A percentile compares a stretch with the other conserved stretches of the same genome.
phyloP scores from a whole-genome alignment of 2,113 vertebrate genomes.

The Saccopteryx bilineata region DNA sequence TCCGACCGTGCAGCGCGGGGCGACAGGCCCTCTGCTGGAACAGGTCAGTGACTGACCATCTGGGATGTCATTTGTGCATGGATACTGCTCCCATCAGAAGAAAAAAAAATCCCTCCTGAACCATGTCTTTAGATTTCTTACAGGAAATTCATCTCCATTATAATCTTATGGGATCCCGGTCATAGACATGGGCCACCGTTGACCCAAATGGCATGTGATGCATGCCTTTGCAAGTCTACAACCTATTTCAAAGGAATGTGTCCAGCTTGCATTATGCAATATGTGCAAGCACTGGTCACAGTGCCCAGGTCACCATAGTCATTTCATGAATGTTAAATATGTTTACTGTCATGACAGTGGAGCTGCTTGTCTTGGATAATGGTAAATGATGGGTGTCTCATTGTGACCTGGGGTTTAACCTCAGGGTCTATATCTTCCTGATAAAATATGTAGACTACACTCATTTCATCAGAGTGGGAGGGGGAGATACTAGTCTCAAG shows the following conservation, averaged over 20 bases:
- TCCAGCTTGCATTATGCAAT: background rate
- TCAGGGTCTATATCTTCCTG: background rate
- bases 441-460: constrained; percentile 31
- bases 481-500: background rate
- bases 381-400: background rate
- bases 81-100: background rate
- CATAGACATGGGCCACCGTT: too few species aligned
- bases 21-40: background rate
- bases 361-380: background rate
- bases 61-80: background rate
- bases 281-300: background rate
- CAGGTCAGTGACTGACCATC: background rate
- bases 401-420: background rate
- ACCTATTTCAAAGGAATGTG: background rate
- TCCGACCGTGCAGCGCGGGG: background rate
- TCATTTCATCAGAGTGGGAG: background rate
- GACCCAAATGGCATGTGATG: background rate
- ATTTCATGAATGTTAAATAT: background rate
- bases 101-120: background rate
- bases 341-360: background rate
- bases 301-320: background rate
- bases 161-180: background rate
- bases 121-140: too few species aligned
- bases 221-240: background rate
- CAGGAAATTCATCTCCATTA: background rate